Percentiles rank a stretch among this genome's conserved stretches.
Conservation (phyloP, 2,113 vertebrate genomes). For the Toxotes chatareus region DNA sequence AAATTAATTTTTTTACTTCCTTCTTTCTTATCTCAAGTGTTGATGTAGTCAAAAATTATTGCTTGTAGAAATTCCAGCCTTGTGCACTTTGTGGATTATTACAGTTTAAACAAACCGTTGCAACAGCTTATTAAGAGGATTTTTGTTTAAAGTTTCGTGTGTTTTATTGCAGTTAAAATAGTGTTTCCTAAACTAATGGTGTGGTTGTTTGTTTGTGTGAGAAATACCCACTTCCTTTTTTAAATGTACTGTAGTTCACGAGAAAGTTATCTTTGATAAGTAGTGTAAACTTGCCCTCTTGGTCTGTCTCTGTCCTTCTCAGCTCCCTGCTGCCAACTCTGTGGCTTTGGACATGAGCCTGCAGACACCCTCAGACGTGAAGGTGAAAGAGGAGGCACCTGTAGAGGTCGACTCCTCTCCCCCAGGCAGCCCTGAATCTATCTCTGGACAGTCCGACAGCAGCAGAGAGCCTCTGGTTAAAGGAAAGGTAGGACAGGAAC, state of each 20-base stretch:
- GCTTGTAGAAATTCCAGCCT: constrained; percentile 14
- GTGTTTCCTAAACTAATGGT: constrained; percentile 3
- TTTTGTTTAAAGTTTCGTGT: background rate
- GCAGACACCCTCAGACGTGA: constrained; percentile 90
- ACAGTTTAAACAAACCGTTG: constrained; percentile 16
- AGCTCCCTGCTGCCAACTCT: constrained; percentile 79
- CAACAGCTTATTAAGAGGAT: background rate
- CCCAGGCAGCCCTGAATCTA: constrained; percentile 88
- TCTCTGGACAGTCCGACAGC: constrained; percentile 82
- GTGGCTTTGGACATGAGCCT: constrained; percentile 94
- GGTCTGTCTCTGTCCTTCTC: constrained; percentile 7
- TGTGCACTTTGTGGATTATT: constrained; percentile 6
- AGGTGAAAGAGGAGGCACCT: constrained; percentile 92
- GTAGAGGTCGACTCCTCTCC: constrained; percentile 94
- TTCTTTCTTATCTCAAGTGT: constrained; percentile 16
- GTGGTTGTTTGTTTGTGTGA: constrained; percentile 31
- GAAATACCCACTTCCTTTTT: constrained; percentile 44
- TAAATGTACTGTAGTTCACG: background rate
- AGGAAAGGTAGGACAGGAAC: constrained; percentile 70
- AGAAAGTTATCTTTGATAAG: background rate
- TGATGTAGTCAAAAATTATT: constrained; percentile 28
- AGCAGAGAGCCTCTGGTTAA: constrained; percentile 64
- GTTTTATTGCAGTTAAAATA: constrained; percentile 11
- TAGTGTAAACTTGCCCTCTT: background rate
- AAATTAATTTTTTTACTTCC: constrained; percentile 34